These are phyloP conservation scores for Tenodera sinensis DNA, from an alignment of 2,888 invertebrate species.

Conservation along the genomic window DNA sequence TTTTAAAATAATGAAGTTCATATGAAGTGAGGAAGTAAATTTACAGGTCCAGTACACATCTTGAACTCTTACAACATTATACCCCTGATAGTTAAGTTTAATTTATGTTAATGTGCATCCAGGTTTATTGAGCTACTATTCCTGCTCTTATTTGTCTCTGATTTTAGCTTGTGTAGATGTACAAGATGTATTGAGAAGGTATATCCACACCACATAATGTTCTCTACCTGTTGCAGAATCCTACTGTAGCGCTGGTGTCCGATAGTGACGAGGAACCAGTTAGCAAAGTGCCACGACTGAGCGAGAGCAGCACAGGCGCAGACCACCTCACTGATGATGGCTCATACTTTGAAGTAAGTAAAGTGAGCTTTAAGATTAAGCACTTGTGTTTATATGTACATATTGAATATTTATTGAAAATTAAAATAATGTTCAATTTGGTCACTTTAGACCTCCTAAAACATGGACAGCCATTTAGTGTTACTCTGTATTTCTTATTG, in stretches of 20 bases:
- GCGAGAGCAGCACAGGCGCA: slow-evolving; percentile 37
- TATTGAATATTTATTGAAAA: background rate
- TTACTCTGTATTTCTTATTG: too few species aligned
- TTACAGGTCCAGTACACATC: too few species aligned
- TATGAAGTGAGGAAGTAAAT: too few species aligned
- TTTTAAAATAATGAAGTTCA: too few species aligned
- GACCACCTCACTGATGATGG: slow-evolving; percentile 39
- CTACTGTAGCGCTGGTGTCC: slow-evolving; percentile 51
- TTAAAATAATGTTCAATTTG: background rate
- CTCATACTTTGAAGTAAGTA: slow-evolving; percentile 45
- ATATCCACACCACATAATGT: slow-evolving; percentile 18
- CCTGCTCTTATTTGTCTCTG: background rate
- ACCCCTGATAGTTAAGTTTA: too few species aligned
- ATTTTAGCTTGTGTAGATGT: background rate
- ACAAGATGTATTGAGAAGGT: background rate
- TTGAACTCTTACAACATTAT: too few species aligned
- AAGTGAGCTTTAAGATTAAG: too few species aligned
- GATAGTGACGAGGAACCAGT: slow-evolving; percentile 72
- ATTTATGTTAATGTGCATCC: too few species aligned
- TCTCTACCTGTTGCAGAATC: slow-evolving; percentile 51
- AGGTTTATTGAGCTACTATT: background rate
- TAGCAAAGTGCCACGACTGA: slow-evolving; percentile 67
- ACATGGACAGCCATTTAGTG: too few species aligned
- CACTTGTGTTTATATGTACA: too few species aligned
- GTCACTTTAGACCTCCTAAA: too few species aligned